Base-by-base conservation (phyloP, 2,888 invertebrate species). In the Panzeria rudis region DNA sequence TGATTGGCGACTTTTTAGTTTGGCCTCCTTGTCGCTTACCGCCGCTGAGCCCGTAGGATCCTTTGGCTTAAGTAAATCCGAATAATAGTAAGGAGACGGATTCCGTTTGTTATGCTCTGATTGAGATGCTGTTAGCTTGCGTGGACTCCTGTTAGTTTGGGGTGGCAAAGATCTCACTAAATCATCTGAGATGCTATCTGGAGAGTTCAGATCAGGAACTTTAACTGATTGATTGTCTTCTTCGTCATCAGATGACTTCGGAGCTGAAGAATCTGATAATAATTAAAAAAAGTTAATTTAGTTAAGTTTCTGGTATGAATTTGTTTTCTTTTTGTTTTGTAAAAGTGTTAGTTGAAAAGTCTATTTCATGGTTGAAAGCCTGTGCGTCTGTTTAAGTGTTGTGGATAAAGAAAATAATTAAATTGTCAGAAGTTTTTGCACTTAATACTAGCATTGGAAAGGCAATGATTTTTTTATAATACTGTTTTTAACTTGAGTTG, bases 21-120 rank as follows among this genome's bases (percentile, higher is more conserved):
- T 91, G 5, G 88, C 83, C 87, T 90, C 91, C 88, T 89, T 91
- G 3, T 88, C 88, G 61, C 83, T 88, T 1, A 75, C 66, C 0
- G 80, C 78, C 1, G 29, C 29, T 0, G 77, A 68, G 13, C 76
- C 64, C 5, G 79, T 47, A 6, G 80, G 9, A 76, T 90, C 90
- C 86, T 89, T 90, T 23, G 89, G 91, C 88, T 94, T 94, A 84
- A 96, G 95, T 72, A 97, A 92, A 90, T 97, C 97, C 0, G 96
- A 96, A 94, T 97, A 97, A 89, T 97, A 97, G 90, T 97, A 97
- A 0, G 97, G 96, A 78, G 96, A 97, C 13, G 96, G 96, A 90
- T 96, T 96, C 44, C 96, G 94, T 90, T 94, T 94, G 82, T 89
- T 90, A 86, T 89, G 88, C 86, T 91, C 90, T n/a, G 88, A 89